Conservation (phyloP, 2,888 invertebrate genomes). For the Pedicia rivosa region DNA sequence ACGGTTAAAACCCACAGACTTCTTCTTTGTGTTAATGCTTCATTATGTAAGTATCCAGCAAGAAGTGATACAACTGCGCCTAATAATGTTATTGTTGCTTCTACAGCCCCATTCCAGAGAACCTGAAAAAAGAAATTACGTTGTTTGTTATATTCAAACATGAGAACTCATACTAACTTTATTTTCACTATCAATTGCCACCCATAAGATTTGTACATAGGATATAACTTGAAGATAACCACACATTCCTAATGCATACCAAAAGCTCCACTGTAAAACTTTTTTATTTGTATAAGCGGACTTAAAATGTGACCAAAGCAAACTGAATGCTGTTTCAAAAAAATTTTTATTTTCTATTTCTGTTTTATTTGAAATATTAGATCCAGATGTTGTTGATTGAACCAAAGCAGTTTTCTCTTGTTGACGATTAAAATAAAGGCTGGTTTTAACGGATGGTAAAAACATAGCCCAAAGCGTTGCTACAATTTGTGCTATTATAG, state of each 20-base stretch:
- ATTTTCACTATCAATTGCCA: slow-evolving; percentile 30
- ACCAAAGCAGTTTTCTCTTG: slow-evolving; percentile 8
- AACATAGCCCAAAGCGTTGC: slow-evolving; percentile 46
- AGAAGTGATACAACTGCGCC: slow-evolving; percentile 43
- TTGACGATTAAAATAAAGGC: slow-evolving; percentile 45
- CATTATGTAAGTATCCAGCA: slow-evolving; percentile 32
- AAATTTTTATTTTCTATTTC: background rate
- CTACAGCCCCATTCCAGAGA: slow-evolving; percentile 60
- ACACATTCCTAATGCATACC: slow-evolving; percentile 59
- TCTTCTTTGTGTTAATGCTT: slow-evolving; percentile 22
- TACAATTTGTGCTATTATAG: slow-evolving; percentile 29
- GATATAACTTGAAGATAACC: slow-evolving; percentile 53
- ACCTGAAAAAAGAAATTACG: background rate
- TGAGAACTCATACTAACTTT: slow-evolving; percentile 16
- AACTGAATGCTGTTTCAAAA: slow-evolving; percentile 15
- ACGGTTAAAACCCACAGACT: slow-evolving; percentile 33
- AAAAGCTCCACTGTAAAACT: slow-evolving; percentile 57
- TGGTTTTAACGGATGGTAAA: slow-evolving; percentile 42
- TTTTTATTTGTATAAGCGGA: slow-evolving; percentile 41
- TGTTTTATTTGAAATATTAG: slow-evolving; percentile 1
- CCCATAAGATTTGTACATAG: slow-evolving; percentile 61
- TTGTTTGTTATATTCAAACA: no score
- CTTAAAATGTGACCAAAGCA: slow-evolving; percentile 41
- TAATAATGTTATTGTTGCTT: slow-evolving; percentile 54
- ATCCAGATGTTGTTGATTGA: no score